Evolutionary conservation across 2,113 vertebrate species (phyloP).

Genomic region (Eulemur rufifrons): DNA sequence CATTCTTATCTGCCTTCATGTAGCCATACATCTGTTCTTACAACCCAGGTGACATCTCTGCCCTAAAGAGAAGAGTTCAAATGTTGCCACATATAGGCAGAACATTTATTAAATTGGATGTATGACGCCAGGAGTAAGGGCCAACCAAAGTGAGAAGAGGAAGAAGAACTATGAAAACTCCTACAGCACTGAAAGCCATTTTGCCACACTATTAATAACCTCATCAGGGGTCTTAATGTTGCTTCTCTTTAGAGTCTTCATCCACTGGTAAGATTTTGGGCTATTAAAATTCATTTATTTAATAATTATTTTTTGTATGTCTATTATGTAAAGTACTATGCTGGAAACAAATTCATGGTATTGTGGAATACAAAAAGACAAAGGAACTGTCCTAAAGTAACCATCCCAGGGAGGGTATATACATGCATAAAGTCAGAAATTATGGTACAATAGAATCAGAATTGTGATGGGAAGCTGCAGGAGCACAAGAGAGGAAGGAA

Average conservation of each 20-base stretch:
- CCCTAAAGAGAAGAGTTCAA: not conserved
- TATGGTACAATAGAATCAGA: not conserved
- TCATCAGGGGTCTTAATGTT: not conserved
- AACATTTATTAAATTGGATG: not conserved
- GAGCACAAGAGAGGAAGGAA: too few species aligned
- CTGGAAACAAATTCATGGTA: not conserved
- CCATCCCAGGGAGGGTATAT: not conserved
- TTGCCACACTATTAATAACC: not conserved
- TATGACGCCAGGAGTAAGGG: not conserved
- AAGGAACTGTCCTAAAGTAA: not conserved
- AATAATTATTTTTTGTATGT: not conserved
- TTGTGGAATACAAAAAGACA: not conserved
- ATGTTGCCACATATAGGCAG: not conserved
- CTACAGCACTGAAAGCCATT: not conserved
- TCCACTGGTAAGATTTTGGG: not conserved
- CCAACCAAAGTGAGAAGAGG: not conserved
- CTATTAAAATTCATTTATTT: not conserved
- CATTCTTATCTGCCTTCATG: not conserved
- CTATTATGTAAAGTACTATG: not conserved
- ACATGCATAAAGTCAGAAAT: not conserved
- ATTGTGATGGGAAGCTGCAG: not conserved
- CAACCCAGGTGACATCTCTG: not conserved
- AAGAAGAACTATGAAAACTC: not conserved
- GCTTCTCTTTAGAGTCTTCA: not conserved
- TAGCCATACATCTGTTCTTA: not conserved